Conservation (phyloP, 2,888 invertebrate species). For the Julus scanicus region DNA sequence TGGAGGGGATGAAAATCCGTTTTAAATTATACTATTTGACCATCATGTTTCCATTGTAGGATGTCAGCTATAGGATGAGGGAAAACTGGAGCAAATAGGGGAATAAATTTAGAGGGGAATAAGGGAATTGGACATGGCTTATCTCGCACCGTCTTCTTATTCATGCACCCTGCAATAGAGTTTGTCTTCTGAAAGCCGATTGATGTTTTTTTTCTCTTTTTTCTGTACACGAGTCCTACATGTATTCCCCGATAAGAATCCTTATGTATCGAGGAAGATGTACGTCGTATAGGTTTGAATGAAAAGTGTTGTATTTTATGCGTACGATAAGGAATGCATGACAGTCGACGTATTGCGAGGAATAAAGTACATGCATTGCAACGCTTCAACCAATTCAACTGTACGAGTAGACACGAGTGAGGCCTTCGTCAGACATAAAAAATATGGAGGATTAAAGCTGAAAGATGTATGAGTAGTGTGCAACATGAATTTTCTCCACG, state of each 20-base stretch:
- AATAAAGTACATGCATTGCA: neutral
- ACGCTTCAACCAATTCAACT: neutral
- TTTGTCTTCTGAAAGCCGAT: neutral
- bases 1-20: neutral
- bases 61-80: neutral
- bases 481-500: no score
- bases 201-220: slow-evolving; percentile 20
- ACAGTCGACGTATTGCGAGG: slow-evolving; percentile 16
- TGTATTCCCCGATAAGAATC: neutral
- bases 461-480: no score
- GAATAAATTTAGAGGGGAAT: neutral
- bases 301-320: slow-evolving; percentile 27
- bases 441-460: neutral
- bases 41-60: no score
- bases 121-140: slow-evolving; percentile 12
- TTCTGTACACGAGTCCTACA: neutral
- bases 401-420: neutral
- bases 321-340: neutral
- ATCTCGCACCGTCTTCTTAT: no score
- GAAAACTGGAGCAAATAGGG: neutral
- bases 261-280: neutral
- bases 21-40: no score
- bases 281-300: slow-evolving; percentile 22
- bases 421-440: neutral
- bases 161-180: neutral